Conservation (phyloP, 2,113 vertebrate genomes). For the Eulemur macaco region DNA sequence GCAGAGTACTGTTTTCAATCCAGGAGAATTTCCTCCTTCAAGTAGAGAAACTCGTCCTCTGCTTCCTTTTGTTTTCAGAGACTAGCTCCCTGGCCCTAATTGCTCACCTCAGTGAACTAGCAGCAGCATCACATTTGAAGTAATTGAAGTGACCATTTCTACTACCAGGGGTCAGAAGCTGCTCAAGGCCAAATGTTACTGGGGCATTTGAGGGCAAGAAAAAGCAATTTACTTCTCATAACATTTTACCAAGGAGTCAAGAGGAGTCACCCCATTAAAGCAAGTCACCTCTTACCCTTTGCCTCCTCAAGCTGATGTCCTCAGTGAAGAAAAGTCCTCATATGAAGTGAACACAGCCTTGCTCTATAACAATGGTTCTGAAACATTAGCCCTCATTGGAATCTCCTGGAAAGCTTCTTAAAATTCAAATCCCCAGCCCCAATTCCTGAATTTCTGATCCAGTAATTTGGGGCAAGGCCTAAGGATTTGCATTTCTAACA, state of each 20-base stretch:
- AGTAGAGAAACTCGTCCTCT: not conserved
- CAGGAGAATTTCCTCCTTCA: not conserved
- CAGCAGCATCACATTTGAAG: not conserved
- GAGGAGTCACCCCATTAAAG: not conserved
- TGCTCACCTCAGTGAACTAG: not conserved
- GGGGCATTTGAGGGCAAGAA: not conserved
- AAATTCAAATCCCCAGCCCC: not conserved
- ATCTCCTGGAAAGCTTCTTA: not conserved
- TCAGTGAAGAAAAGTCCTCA: not conserved
- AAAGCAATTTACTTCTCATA: slow-evolving; percentile 46
- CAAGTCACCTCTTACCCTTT: not conserved
- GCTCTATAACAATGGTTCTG: not conserved
- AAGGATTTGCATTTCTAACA: not conserved
- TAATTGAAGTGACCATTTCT: not conserved
- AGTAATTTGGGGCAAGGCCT: not conserved
- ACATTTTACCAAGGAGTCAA: not conserved
- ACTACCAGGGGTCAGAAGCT: not conserved
- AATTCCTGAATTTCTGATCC: not conserved
- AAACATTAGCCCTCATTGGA: not conserved
- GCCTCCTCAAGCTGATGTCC: not conserved
- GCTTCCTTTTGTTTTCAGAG: not conserved
- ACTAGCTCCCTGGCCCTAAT: not conserved
- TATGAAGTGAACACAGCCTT: not conserved
- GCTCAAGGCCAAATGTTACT: not conserved
- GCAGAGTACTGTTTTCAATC: not conserved